These are phyloP conservation scores for Hippocampus zosterae DNA, from an alignment of 2,113 vertebrate genomes.

Conservation along the genomic window DNA sequence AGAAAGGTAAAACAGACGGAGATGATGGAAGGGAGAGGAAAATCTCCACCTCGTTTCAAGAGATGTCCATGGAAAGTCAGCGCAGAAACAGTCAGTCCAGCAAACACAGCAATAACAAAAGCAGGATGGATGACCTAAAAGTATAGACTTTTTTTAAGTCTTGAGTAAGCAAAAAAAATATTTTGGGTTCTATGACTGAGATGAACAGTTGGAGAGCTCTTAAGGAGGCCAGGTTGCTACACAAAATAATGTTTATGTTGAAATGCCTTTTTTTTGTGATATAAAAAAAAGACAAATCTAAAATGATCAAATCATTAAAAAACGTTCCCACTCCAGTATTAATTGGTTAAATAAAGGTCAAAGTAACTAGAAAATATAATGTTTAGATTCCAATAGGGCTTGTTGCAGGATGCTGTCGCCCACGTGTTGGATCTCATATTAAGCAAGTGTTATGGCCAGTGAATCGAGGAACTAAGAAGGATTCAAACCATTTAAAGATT, in stretches of 20 bases:
- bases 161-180: too few relatives aligned
- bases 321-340: too few relatives aligned
- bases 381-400: neutral
- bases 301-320: too few relatives aligned
- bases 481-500: constrained; percentile 24
- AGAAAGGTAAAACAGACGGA: constrained; percentile 57
- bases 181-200: neutral
- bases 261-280: too few relatives aligned
- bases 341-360: too few relatives aligned
- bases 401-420: neutral
- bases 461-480: constrained; percentile 2
- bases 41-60: constrained; percentile 41
- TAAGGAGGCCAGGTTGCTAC: neutral
- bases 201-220: neutral
- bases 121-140: constrained; percentile 71
- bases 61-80: constrained; percentile 50
- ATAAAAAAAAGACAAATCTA: too few relatives aligned
- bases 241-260: neutral
- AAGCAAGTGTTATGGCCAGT: neutral
- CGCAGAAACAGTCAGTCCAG: constrained; percentile 70
- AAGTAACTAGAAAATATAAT: too few relatives aligned
- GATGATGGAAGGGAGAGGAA: constrained; percentile 51
- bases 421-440: neutral
- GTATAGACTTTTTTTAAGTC: constrained; percentile 52
- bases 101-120: constrained; percentile 72